Percentiles rank a stretch among this genome's conserved stretches.
Evolutionary conservation across 2,113 vertebrate genomes (phyloP).

Genomic region (Sceloporus undulatus): DNA sequence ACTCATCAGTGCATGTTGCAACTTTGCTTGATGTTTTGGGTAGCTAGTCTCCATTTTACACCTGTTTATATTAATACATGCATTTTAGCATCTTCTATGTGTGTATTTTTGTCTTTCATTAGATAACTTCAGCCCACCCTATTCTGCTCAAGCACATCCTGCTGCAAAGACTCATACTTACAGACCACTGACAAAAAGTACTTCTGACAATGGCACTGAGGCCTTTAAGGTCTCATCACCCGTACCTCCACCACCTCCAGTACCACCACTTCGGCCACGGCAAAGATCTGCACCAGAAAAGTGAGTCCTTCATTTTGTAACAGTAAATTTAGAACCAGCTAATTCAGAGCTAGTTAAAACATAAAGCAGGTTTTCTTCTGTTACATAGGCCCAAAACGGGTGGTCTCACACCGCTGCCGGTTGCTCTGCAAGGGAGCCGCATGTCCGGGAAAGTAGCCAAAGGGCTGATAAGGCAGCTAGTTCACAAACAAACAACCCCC

Average conservation of each 20-base stretch:
- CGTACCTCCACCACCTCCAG: conserved; percentile 81
- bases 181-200: conserved; percentile 91
- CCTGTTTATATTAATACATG: conserved; percentile 13
- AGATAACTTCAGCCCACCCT: conserved; percentile 84
- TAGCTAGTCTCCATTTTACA: rapidly evolving
- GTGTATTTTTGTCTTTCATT: conserved; percentile 44
- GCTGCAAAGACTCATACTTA: conserved; percentile 94
- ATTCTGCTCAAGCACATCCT: conserved; percentile 88
- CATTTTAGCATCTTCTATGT: conserved; percentile 23
- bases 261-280: conserved; percentile 86
- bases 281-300: conserved; percentile 85
- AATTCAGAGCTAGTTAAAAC: neutral
- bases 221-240: conserved; percentile 80
- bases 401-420: no score
- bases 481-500: no score
- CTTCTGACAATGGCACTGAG: conserved; percentile 84
- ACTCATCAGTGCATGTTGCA: neutral
- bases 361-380: neutral
- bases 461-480: no score
- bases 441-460: no score
- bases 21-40: conserved; percentile 11
- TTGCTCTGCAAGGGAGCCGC: no score
- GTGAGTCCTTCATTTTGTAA: conserved; percentile 74
- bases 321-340: neutral
- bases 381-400: neutral